A percentile compares a stretch with the other conserved stretches of the same genome.
Conservation (phyloP, 2,113 vertebrate genomes). For the Microcebus ravelobensis region DNA sequence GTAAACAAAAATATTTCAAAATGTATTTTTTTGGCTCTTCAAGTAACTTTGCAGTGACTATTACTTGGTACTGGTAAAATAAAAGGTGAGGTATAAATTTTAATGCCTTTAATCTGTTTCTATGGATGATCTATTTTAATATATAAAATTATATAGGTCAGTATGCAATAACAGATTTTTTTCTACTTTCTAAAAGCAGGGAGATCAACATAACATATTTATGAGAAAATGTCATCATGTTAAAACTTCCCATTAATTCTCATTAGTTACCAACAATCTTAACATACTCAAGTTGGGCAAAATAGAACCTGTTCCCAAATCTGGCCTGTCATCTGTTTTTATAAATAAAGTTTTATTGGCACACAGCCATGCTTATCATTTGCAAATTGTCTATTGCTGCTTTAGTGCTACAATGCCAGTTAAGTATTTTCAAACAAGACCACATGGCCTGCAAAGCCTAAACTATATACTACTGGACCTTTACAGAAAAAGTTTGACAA, state of each 20-base stretch:
- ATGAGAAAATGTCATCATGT: slow-evolving; percentile 78
- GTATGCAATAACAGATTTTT: slow-evolving; percentile 73
- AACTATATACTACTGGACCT: not conserved
- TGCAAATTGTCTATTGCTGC: not conserved
- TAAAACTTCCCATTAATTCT: slow-evolving; percentile 80
- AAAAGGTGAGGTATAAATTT: not conserved
- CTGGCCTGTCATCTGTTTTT: not conserved
- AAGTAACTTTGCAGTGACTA: not conserved
- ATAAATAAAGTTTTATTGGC: slow-evolving; percentile 8
- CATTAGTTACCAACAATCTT: not conserved
- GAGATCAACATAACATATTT: slow-evolving; percentile 74
- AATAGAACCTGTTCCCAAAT: not conserved
- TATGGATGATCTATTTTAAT: not conserved
- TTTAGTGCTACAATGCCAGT: not conserved
- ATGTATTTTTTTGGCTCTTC: not conserved
- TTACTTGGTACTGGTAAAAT: not conserved
- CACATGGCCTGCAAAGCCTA: not conserved
- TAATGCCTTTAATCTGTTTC: not conserved
- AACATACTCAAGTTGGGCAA: not conserved
- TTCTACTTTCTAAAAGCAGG: slow-evolving; percentile 81
- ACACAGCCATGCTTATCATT: not conserved
- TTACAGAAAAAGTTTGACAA: not conserved
- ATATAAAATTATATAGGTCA: not conserved
- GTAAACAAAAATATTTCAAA: slow-evolving; percentile 37
- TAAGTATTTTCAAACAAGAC: not conserved